Evolutionary conservation across 2,888 invertebrate species (phyloP), one percentile per base, ranked within the genome.

Genomic region (Junonia oenone): DNA sequence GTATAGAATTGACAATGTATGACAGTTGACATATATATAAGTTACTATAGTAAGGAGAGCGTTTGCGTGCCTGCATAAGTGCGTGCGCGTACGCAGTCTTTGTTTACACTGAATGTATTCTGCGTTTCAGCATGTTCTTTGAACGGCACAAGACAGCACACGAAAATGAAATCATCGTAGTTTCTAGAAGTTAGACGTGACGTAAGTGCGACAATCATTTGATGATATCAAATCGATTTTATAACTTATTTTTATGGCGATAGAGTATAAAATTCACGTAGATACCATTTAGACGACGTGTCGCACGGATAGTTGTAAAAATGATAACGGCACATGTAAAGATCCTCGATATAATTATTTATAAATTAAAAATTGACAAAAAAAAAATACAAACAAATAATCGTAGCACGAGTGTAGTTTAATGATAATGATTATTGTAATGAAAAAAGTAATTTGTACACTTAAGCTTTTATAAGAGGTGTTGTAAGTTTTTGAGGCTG

Each of bases 391-490:
- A 33, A 33, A 33, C 31, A 33, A 33, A n/a, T 33, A 51, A 51
- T 59, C 51, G 60, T 62, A 63, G 62, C 63, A 62, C 60, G 60
- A 55, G 58, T 51, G 56, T 63, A 54, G 49, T 50, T 38, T 11
- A 45, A 19, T 27, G 40, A 49, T 26, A 22, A 8, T 4, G n/a
- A n/a, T 33, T n/a, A 29, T 45, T 48, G n/a, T 35, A 15, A 43
- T 15, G 5, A 8, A 43, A 48, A 48, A 48, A 51, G 40, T 47
- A 48, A 62, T 58, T 65, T 63, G 61, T 65, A 65, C 61, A 65
- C 64, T 48, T 62, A 62, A 63, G 65, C 64, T 65, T 65, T 64
- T 63, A 55, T 61, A 58, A 57, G 48, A 56, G 52, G 43, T 55
- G 57, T 59, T 54, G 48, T 45, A 45, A 14, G 51, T 60, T 49